Evolutionary conservation across 2,797 vertebrate genomes (phyloP), one percentile per base, ranked within the genome.

Genomic region (Sternarchorhynchus goeldii): DNA sequence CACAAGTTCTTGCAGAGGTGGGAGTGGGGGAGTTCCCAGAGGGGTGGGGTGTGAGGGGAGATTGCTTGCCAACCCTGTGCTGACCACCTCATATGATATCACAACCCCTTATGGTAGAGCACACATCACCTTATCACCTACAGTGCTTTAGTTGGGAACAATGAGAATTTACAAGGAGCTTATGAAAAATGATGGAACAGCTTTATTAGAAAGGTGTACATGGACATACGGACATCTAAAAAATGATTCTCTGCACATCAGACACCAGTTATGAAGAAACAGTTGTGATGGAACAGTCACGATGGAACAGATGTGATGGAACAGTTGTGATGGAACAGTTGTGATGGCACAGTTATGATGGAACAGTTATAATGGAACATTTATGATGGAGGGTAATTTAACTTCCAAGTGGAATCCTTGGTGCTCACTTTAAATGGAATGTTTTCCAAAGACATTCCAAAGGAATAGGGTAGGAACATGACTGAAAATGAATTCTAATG

Each of bases 381-480:
- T 20, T 57, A 12, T 50, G 45, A 50, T 50, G 45, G 45, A 53
- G 69, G 50, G 18, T 34, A 25, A 45, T 36, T 60, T 73, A 39
- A 41, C 45, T 63, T 50, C n/a, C 66, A 70, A 70, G 53, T 5
- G 68, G 18, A 71, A 71, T 56, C 53, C 50, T 82, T 78, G 69
- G 73, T 81, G 73, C 81, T 82, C 65, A 78, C 59, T 68, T 25
- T 69, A 59, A 76, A 66, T 45, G 59, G 75, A 79, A 50, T 55
- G 76, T 20, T 75, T 76, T 63, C 57, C 29, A 31, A 31, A 45
- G 41, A 65, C 72, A 70, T 78, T 78, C 17, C 72, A 70, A 57
- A 64, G 60, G 25, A 73, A 56, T 18, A 14, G 5, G 36, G 4
- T 71, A 25, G 18, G n/a, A 18, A 34, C 20, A 20, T 34, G 20